Base-by-base conservation (phyloP, 2,888 invertebrate species). In the Lysandra coridon region DNA sequence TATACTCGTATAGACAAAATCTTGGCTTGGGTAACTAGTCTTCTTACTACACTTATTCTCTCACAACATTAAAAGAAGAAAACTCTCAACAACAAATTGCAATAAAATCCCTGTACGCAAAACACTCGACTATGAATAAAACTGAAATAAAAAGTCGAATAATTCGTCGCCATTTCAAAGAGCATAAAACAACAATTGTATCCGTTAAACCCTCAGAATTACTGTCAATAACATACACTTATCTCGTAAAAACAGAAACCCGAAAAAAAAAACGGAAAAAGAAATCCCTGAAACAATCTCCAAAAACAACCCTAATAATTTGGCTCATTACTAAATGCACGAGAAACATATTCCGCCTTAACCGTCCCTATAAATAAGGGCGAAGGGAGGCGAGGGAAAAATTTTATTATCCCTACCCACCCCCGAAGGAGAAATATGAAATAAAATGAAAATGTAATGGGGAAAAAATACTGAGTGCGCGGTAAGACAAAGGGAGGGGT, bases 401-500 rank as follows among this genome's bases (percentile, higher is more conserved):
- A 89, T 92, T 93, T 92, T 94, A 93, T 94, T 93, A 93, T 91
- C 89, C 91, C 87, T 84, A 83, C 87, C 85, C 85, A 81, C 82
- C 83, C 88, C 90, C 88, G 87, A 90, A 92, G 92, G 94, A 92
- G 93, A 91, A 94, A 94, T 93, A 93, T 94, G 94, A 93, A 93
- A 94, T 94, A 94, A 94, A 94, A 94, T 94, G 94, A 93, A 94
- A 94, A 94, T 91, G 92, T 94, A 94, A 94, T 94, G 92, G 93
- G 92, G 91, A 94, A 94, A 94, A 94, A 94, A 94, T 94, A 94
- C 92, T 88, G 88, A 88, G 88, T 86, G 88, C 86, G 85, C 85
- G 87, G 90, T 90, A 94, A 94, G 94, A 94, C 94, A 93, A 93
- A 94, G 91, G 92, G 93, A 91, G 86, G 87, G 87, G 86, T 85